Base-by-base conservation (phyloP, 1,140 invertebrate species). In the Cyrtorhinus lividipennis region DNA sequence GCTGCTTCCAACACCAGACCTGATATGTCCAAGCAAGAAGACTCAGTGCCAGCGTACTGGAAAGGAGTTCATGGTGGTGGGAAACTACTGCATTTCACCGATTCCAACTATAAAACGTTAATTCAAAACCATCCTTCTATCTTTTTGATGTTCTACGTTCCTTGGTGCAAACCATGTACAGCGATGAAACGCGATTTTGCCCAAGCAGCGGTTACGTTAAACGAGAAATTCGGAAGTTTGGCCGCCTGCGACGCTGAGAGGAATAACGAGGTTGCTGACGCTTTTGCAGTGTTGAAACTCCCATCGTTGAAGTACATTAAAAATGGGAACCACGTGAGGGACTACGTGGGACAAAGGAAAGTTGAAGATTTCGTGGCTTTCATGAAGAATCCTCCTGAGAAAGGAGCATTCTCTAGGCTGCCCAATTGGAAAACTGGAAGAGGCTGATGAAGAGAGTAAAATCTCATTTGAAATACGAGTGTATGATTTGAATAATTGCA, bases 161-260 rank as follows among this genome's bases (percentile, higher is more conserved):
- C 58, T 22, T 25, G 58, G 58, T 27, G 58, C 25, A 59, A 59
- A 23, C 38, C 58, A 3, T 59, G 58, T n/a, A 26, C 24, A 5
- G 13, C 24, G n/a, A 30, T 59, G 58, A 59, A 59, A 23, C 2
- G 5, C 10, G 58, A 27, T 1, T 27, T 27, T n/a, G 27, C 25
- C 25, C 24, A 30, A 59, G 58, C 58, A 3, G 58, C 58, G 58
- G 38, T n/a, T 18, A 26, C 27, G 15, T n/a, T 59, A 18, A n/a
- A n/a, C 24, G 38, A 59, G 23, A 26, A 59, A 13, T 2, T 27
- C 15, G 58, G 58, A 2, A 59, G n/a, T 13, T 18, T 59, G 24
- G 58, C 25, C 15, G 24, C 58, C 1, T 59, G 58, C 26, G 26
- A 59, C 25, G 58, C 58, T n/a, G 58, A 59, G 23, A n/a, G 27